Evolutionary conservation across 1,140 invertebrate genomes (phyloP).

Genomic region (Papilio helenus): DNA sequence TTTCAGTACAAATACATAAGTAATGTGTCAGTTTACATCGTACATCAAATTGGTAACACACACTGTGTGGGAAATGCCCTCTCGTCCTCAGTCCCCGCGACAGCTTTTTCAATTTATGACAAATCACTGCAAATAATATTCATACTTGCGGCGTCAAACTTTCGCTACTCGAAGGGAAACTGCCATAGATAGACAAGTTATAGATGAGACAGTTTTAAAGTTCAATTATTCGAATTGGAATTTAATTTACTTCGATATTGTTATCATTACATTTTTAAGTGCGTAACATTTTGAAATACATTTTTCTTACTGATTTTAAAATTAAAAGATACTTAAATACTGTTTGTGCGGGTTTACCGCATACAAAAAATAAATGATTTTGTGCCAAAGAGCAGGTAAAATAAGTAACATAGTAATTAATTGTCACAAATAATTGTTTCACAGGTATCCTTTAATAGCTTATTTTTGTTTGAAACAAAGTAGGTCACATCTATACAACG

Average conservation of each 20-base stretch:
- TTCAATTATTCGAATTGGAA: background rate
- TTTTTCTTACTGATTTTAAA: too few species aligned
- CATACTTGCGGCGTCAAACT: slow-evolving; percentile 52
- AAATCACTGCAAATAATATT: slow-evolving; percentile 67
- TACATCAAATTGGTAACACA: background rate
- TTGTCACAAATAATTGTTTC: background rate
- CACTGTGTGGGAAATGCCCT: background rate
- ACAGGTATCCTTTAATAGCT: background rate
- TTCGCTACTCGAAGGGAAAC: slow-evolving; percentile 19
- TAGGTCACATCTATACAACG: slow-evolving; percentile 39
- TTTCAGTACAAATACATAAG: background rate
- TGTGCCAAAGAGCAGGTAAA: too few species aligned
- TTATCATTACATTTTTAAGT: background rate
- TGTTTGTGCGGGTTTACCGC: too few species aligned
- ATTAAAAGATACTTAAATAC: background rate
- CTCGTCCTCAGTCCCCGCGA: background rate
- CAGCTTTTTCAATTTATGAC: slow-evolving; percentile 60
- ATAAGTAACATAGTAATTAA: too few species aligned
- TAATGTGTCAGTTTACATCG: background rate
- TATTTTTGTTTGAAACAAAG: background rate
- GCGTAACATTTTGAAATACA: background rate
- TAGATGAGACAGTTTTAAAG: slow-evolving; percentile 33
- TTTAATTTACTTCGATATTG: background rate
- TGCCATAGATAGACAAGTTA: slow-evolving; percentile 25
- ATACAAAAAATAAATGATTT: too few species aligned